A percentile compares a stretch with the other conserved stretches of the same genome.
These are phyloP conservation scores for Nysson spinosus DNA, from an alignment of 2,888 invertebrate genomes.

Conservation along the genomic window DNA sequence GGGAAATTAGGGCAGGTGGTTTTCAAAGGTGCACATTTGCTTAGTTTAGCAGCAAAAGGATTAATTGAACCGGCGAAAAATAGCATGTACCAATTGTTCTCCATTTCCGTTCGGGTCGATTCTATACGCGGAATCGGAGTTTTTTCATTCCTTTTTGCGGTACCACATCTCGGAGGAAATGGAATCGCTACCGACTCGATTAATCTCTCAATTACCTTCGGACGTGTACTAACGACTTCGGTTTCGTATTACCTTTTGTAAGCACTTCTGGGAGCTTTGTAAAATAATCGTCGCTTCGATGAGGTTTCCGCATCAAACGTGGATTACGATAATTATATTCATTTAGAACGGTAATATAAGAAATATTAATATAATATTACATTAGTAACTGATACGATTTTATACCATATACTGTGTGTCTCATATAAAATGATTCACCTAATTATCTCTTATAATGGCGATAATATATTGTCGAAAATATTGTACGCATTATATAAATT, in stretches of 20 bases:
- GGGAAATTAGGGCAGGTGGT: no score
- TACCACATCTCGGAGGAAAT: constrained; percentile 3
- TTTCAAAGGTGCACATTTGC: no score
- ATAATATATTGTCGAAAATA: no score
- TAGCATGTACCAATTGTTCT: neutral
- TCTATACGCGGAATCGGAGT: neutral
- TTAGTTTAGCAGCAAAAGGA: neutral
- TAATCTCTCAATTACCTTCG: constrained; percentile 47
- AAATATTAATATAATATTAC: no score
- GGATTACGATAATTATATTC: no score
- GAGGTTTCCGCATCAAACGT: no score
- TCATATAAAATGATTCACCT: no score
- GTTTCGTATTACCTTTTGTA: constrained; percentile 7
- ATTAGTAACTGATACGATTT: no score
- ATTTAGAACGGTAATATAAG: no score
- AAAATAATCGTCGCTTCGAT: constrained; percentile 5
- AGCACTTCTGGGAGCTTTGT: constrained; percentile 11
- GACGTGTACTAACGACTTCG: constrained; percentile 30
- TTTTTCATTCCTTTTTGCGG: neutral
- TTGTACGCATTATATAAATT: no score
- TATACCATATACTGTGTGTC: no score
- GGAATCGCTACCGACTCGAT: constrained; percentile 37
- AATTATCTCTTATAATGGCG: no score
- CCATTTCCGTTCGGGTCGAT: neutral
- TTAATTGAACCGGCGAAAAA: neutral